phyloP scores from a whole-genome alignment of 1,140 invertebrate species.

The Oncopodura yosiiana region DNA sequence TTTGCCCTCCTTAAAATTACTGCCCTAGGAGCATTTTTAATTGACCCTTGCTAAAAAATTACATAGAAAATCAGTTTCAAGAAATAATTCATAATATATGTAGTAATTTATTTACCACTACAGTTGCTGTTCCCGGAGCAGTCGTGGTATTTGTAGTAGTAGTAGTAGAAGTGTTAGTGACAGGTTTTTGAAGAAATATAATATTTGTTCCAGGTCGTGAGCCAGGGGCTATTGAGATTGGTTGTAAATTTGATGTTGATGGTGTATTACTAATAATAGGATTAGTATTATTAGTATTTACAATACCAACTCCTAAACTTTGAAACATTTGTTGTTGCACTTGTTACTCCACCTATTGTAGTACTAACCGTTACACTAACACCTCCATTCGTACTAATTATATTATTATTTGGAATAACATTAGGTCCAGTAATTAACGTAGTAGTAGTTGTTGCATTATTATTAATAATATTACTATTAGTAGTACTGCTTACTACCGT shows the following conservation, averaged over 20 bases:
- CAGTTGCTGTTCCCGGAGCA: background rate
- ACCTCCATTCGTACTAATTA: too few species aligned
- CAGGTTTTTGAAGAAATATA: conserved; percentile 21
- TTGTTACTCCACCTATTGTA: too few species aligned
- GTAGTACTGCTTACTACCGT: background rate
- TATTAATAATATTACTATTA: conserved; percentile 7
- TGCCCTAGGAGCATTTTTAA: conserved; percentile 18
- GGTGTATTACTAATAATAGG: too few species aligned
- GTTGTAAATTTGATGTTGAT: background rate
- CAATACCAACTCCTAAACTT: too few species aligned
- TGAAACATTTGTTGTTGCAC: too few species aligned
- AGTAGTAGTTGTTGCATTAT: background rate
- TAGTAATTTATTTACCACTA: background rate
- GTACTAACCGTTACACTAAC: too few species aligned
- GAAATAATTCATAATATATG: background rate
- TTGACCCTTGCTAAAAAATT: conserved; percentile 5
- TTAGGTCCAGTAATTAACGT: background rate
- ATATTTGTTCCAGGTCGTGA: conserved; percentile 10
- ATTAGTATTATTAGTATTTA: too few species aligned
- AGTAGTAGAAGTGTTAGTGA: background rate
- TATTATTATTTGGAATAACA: too few species aligned
- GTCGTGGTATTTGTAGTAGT: background rate
- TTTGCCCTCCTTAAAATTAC: conserved; percentile 23
- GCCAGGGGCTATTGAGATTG: background rate
- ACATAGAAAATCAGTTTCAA: too few species aligned